Percentiles rank a stretch among this genome's conserved stretches.
Evolutionary conservation across 2,797 vertebrate species (phyloP).

Genomic region (Cuculus canorus): DNA sequence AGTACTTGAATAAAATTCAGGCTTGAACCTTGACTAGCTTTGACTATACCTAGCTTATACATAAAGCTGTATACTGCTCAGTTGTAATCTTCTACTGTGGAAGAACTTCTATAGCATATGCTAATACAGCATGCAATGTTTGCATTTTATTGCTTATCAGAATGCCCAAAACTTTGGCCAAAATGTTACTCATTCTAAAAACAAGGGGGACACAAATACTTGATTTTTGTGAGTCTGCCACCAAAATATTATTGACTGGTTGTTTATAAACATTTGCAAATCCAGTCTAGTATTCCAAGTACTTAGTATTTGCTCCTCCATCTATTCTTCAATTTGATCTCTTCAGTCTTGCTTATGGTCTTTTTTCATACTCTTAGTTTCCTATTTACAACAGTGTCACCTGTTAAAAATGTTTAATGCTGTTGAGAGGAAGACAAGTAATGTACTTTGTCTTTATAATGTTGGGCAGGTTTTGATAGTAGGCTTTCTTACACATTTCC

Average conservation of each 20-base stretch:
- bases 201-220: neutral
- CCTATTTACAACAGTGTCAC: neutral
- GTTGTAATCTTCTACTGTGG: neutral
- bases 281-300: neutral
- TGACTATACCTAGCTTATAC: neutral
- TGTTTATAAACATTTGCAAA: neutral
- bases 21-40: neutral
- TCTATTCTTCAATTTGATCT: neutral
- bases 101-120: neutral
- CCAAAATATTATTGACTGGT: neutral
- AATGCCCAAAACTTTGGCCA: neutral
- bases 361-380: neutral
- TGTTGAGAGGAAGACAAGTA: neutral
- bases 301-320: neutral
- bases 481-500: neutral
- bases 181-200: neutral
- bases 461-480: neutral
- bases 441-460: neutral
- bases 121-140: neutral
- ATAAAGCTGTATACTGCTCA: neutral
- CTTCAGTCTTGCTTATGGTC: neutral
- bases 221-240: neutral
- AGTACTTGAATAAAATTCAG: neutral
- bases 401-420: neutral
- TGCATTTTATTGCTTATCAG: neutral